A percentile compares a stretch with the other conserved stretches of the same genome.
Evolutionary conservation across 2,888 invertebrate species (phyloP).

Genomic region (Masnerella sp.): DNA sequence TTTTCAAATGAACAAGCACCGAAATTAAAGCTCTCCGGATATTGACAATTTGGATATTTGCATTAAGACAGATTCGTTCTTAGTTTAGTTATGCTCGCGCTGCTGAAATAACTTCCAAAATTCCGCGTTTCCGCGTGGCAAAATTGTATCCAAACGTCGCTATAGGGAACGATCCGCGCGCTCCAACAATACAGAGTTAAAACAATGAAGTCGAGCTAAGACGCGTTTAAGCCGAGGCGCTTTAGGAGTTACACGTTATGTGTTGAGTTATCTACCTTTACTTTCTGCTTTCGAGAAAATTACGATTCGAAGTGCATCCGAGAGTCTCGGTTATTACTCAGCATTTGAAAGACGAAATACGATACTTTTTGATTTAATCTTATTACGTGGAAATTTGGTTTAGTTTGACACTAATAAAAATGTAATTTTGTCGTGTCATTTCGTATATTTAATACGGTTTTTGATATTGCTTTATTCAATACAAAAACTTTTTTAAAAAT

Average conservation of each 20-base stretch:
- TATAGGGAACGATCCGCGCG: conserved; percentile 1
- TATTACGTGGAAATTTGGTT: no score
- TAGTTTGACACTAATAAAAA: no score
- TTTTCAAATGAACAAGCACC: neutral
- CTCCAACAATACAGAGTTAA: conserved; percentile 19
- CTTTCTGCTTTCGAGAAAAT: conserved; percentile 10
- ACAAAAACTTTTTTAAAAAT: no score
- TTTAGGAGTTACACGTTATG: conserved; percentile 13
- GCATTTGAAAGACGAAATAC: no score
- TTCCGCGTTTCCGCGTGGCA: conserved; percentile 4
- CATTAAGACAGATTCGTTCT: conserved; percentile 9
- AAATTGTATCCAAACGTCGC: conserved; percentile 19
- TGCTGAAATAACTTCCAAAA: conserved; percentile 12
- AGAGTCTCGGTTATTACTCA: conserved; percentile 1
- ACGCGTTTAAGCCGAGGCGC: conserved; percentile 16
- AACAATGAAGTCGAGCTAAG: conserved; percentile 26
- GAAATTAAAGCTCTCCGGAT: neutral
- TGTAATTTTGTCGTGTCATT: no score
- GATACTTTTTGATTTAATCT: no score
- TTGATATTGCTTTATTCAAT: no score
- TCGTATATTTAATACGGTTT: no score
- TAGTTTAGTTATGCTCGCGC: neutral
- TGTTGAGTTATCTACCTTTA: conserved; percentile 22
- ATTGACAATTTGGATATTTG: conserved; percentile 11
- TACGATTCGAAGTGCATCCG: conserved; percentile 3